phyloP scores from a whole-genome alignment of 2,113 vertebrate genomes.

The Nothoprocta perdicaria region DNA sequence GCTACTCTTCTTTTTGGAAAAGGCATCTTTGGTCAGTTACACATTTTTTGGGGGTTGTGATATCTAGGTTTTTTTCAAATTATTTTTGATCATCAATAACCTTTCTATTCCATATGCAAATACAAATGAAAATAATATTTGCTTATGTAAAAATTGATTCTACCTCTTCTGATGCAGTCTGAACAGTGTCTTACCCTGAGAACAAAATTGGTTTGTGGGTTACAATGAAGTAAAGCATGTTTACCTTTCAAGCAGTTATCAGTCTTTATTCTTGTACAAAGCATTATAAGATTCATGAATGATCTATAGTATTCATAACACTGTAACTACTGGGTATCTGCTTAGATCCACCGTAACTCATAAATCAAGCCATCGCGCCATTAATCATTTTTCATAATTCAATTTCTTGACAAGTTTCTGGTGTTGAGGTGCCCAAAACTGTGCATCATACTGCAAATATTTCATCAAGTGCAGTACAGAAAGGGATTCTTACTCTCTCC shows the following conservation, averaged over 20 bases:
- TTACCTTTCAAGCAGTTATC: neutral
- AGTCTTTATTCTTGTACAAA: neutral
- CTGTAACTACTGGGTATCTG: neutral
- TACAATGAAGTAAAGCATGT: neutral
- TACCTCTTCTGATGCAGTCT: neutral
- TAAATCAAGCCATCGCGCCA: neutral
- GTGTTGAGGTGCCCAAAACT: neutral
- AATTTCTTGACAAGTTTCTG: neutral
- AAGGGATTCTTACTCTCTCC: neutral
- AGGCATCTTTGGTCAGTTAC: neutral
- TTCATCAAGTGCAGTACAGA: neutral
- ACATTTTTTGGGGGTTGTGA: neutral
- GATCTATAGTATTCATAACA: neutral
- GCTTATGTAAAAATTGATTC: neutral
- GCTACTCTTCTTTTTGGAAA: neutral
- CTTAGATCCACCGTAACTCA: neutral
- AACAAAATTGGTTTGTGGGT: fast-evolving
- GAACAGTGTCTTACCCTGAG: neutral
- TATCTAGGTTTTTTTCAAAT: neutral
- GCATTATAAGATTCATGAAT: neutral
- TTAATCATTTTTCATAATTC: neutral
- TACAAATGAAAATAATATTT: neutral
- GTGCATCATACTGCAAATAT: neutral
- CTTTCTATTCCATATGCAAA: fast-evolving
- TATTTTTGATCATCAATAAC: neutral